Base-by-base conservation (phyloP, 1,140 invertebrate species). In the Ctenoplectra terminalis region DNA sequence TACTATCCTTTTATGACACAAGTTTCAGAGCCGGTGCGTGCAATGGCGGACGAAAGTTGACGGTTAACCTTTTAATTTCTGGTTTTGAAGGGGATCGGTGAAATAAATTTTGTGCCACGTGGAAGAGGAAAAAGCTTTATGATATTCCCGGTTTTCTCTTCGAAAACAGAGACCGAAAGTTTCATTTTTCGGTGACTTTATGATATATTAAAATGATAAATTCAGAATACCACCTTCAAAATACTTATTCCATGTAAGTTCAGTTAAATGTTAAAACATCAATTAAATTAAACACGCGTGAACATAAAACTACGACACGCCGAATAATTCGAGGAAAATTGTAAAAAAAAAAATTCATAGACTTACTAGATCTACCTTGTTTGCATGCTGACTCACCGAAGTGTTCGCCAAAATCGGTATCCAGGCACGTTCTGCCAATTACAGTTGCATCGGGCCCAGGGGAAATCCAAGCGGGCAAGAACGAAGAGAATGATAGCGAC, bases 381-480 rank as follows among this genome's bases (percentile, higher is more conserved):
- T 81, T 66, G 63, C 50, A 29, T 34, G 11, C 15, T 29, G 17
- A 13, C n/a, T 23, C 1, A 20, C 17, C 50, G 29, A 81, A 84
- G 72, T 60, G 34, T 76, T 72, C 83, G 40, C 54, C 79, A 43
- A 61, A 73, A 87, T 87, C 84, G 75, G 82, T 76, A 73, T 71
- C 61, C 81, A 56, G 34, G 60, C 29, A 67, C 75, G 54, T 67
- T 60, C 75, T 43, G 50, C 48, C 84, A 83, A 87, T 87, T 86
- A 86, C 43, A 67, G 66, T 80, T 61, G 67, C 74, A 54, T 72
- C 75, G 58, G 60, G 40, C 84, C 58, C 74, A 63, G 34, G 81
- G 81, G 85, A 86, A 87, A 87, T 87, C 69, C 84, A 52, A 29
- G 48, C 46, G 76, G 48, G 67, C 50, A 63, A 64, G 67, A 78